phyloP scores from a whole-genome alignment of 2,113 vertebrate species.

The Sylvia atricapilla region DNA sequence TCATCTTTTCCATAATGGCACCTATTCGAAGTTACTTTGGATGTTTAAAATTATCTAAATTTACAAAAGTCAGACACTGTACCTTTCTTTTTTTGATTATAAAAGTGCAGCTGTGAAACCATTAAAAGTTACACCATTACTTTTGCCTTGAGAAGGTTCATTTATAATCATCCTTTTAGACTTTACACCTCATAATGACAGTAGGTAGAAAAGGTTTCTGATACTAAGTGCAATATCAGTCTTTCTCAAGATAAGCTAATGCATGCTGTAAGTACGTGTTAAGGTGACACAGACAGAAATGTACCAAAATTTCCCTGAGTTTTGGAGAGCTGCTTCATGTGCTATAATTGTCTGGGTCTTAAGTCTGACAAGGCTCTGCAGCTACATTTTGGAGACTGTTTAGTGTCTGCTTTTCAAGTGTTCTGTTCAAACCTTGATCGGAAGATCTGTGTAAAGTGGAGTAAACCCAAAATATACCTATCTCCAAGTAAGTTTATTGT shows the following conservation, averaged over 20 bases:
- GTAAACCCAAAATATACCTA: background rate
- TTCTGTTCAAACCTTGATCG: background rate
- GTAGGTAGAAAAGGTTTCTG: background rate
- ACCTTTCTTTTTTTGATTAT: background rate
- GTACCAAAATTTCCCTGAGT: background rate
- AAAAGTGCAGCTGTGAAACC: background rate
- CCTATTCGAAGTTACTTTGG: background rate
- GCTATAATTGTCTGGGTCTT: background rate
- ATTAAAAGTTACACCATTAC: background rate
- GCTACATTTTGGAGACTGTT: background rate
- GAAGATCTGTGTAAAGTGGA: background rate
- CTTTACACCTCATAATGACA: background rate
- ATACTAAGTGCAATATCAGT: background rate
- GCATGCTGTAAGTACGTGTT: background rate
- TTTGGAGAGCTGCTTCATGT: background rate
- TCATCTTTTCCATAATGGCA: background rate
- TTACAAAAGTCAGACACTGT: background rate
- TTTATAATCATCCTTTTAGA: background rate
- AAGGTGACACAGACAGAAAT: background rate
- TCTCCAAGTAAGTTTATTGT: background rate
- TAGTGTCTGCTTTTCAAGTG: background rate
- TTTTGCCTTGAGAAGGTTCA: background rate
- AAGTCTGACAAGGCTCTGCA: background rate
- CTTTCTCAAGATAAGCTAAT: background rate
- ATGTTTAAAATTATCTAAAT: conserved; percentile 28